Conservation (phyloP, 2,797 vertebrate genomes). For the Borostomias antarcticus region DNA sequence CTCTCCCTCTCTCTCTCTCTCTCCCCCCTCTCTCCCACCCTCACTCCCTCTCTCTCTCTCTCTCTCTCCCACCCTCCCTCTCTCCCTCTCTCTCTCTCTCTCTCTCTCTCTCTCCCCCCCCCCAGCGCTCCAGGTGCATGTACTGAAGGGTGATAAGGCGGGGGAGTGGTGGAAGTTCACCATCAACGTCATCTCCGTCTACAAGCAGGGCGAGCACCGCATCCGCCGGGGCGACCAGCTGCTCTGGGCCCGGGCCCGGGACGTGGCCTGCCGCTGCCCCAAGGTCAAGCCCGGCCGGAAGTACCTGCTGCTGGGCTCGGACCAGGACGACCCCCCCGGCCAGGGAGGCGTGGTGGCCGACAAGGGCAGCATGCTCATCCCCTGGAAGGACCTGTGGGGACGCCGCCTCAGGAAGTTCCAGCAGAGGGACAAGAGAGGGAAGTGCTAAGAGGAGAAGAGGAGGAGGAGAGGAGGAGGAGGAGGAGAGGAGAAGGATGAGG, state of each 20-base stretch:
- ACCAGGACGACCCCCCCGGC: slow-evolving; percentile 82
- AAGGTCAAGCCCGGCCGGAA: slow-evolving; percentile 88
- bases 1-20: no score
- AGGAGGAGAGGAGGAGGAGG: slow-evolving; percentile 29
- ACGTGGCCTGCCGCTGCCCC: slow-evolving; percentile 87
- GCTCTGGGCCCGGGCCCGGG: slow-evolving; percentile 87
- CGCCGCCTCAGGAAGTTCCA: slow-evolving; percentile 97
- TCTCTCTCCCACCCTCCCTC: no score
- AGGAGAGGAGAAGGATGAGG: slow-evolving; percentile 17
- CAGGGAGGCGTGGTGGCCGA: slow-evolving; percentile 90
- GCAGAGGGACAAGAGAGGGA: slow-evolving; percentile 97
- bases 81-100: no score
- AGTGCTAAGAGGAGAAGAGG: slow-evolving; percentile 86
- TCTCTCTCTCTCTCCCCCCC: not conserved
- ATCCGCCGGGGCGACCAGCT: slow-evolving; percentile 87
- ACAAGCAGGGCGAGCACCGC: slow-evolving; percentile 87
- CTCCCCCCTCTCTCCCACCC: no score
- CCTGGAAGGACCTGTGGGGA: slow-evolving; percentile 98
- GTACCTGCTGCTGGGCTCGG: slow-evolving; percentile 82
- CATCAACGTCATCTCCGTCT: slow-evolving; percentile 87
- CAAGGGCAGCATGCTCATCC: slow-evolving; percentile 96
- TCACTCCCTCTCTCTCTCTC: no score
- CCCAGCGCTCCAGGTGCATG: slow-evolving; percentile 84
- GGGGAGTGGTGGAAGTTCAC: slow-evolving; percentile 93
- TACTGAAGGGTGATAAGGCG: slow-evolving; percentile 84